A percentile compares a stretch with the other conserved stretches of the same genome.
Evolutionary conservation across 2,113 vertebrate genomes (phyloP).

Genomic region (Dolichotis patagonum): DNA sequence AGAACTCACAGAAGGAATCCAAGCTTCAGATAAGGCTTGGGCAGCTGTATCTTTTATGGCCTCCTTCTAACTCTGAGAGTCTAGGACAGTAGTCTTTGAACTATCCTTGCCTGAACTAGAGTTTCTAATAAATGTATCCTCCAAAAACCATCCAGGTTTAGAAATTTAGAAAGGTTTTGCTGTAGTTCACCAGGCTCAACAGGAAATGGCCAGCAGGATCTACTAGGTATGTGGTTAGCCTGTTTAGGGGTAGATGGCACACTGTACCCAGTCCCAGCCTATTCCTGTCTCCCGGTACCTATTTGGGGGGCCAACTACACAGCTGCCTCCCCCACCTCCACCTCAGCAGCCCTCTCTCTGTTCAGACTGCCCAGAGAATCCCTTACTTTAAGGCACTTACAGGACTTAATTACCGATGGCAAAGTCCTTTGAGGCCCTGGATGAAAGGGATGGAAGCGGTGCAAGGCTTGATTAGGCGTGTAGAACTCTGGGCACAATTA

Average conservation of each 20-base stretch:
- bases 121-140: not conserved
- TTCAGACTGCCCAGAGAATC: constrained; percentile 56
- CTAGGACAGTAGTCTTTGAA: not conserved
- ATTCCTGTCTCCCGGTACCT: not conserved
- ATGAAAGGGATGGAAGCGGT: constrained; percentile 64
- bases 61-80: not conserved
- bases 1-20: not conserved
- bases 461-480: constrained; percentile 71
- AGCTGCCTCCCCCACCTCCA: not conserved
- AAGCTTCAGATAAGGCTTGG: not conserved
- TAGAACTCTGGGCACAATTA: constrained; percentile 72
- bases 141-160: not conserved
- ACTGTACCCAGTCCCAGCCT: not conserved
- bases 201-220: not conserved
- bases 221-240: no score
- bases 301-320: no score
- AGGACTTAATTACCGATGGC: constrained; percentile 67
- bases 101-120: not conserved
- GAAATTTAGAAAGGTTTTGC: not conserved
- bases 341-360: not conserved
- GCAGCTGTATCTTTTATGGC: rapidly evolving
- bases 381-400: constrained; percentile 54
- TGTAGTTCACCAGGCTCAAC: not conserved
- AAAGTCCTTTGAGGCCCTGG: constrained; percentile 65
- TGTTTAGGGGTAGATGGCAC: not conserved